Evolutionary conservation across 2,113 vertebrate genomes (phyloP).

Genomic region (Scalopus aquaticus): DNA sequence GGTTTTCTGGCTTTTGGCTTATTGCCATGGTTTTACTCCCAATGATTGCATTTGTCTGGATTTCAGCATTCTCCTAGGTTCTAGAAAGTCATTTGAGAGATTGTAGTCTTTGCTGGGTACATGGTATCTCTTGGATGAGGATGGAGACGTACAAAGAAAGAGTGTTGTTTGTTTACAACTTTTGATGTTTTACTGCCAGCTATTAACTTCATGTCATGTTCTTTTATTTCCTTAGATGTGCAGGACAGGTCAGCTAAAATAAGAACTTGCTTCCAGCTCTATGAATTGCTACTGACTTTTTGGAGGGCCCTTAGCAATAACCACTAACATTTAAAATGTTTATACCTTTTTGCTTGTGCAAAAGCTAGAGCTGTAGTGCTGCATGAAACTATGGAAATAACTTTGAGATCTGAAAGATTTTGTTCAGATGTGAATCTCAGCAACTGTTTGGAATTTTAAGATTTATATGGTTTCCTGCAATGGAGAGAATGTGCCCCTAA

Average conservation of each 20-base stretch:
- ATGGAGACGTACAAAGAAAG: not conserved
- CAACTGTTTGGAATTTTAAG: not conserved
- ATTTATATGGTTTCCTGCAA: not conserved
- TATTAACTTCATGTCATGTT: not conserved
- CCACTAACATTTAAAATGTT: conserved; percentile 12
- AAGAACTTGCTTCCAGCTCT: not conserved
- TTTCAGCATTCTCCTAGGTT: not conserved
- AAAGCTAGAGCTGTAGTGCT: not conserved
- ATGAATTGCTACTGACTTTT: not conserved
- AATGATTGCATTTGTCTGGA: not conserved
- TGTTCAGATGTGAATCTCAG: not conserved
- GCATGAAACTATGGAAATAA: not conserved
- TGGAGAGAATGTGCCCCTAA: not conserved
- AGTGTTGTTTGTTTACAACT: not conserved
- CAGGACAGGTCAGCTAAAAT: not conserved
- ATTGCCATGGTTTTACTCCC: not conserved
- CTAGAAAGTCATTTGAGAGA: not conserved
- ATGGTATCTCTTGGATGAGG: not conserved
- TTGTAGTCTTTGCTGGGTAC: not conserved
- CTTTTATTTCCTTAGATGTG: not conserved
- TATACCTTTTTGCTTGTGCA: not conserved
- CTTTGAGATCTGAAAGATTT: not conserved
- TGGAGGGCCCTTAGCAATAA: not conserved
- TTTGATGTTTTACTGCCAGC: not conserved
- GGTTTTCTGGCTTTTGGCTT: not conserved